phyloP scores from a whole-genome alignment of 2,888 invertebrate species.

The Drosophila dives region DNA sequence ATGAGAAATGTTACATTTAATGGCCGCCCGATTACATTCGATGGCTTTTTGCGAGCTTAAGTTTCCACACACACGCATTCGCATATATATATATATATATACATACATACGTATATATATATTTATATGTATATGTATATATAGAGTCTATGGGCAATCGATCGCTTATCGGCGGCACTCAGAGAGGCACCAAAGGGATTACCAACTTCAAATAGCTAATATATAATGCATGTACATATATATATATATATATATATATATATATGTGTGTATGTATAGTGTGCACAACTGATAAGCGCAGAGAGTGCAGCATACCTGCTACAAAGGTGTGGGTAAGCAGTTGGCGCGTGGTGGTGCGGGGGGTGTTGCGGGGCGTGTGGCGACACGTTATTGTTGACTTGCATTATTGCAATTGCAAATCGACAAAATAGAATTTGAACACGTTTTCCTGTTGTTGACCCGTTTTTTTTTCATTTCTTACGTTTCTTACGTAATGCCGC shows the following conservation, averaged over 20 bases:
- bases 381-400: conserved; percentile 35
- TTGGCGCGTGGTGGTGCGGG: neutral
- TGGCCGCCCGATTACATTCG: conserved; percentile 63
- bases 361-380: neutral
- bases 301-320: conserved; percentile 45
- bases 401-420: conserved; percentile 43
- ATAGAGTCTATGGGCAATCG: conserved; percentile 39
- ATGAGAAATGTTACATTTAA: conserved; percentile 54
- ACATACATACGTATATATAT: neutral
- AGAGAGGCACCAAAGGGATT: conserved; percentile 49
- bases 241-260: neutral
- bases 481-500: conserved; percentile 49
- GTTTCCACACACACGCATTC: conserved; percentile 18
- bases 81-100: neutral
- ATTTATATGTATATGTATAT: neutral
- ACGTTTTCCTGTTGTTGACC: conserved; percentile 67
- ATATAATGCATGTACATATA: conserved; percentile 7
- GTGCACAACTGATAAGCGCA: conserved; percentile 18
- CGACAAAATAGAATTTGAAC: conserved; percentile 62
- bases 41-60: conserved; percentile 51
- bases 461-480: no score
- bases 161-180: conserved; percentile 65
- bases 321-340: neutral
- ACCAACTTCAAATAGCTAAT: conserved; percentile 45
- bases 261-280: neutral